Evolutionary conservation across 2,113 vertebrate genomes (phyloP), one percentile per base, ranked within the genome.

Genomic region (Toxotes jaculatrix): DNA sequence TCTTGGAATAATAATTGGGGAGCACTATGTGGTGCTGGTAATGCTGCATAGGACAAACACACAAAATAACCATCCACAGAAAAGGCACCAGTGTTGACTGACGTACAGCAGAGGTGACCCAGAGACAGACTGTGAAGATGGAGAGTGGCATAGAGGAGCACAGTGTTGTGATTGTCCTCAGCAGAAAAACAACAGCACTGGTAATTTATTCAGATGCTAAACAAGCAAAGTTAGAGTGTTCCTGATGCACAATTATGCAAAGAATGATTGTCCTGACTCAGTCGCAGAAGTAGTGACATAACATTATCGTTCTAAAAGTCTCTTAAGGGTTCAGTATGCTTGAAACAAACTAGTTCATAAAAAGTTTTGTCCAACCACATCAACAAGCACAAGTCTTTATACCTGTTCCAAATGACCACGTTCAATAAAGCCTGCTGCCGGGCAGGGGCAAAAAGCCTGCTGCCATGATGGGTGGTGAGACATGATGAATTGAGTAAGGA

Each of bases 1-100:
- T 56, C 45, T 69, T 51, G 67, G 9, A 69, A 38, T 59, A 38
- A 53, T 47, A 59, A 68, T 14, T 49, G 43, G 51, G 14, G 36
- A 60, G 13, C 4, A 17, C 0, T 66, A 64, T n/a, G 5, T 69
- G 38, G 51, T 11, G 34, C 32, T 45, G 34, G 47, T 47, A 55
- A 47, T 55, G 34, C 19, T 42, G 42, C 21, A 19, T 49, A 6
- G 31, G 14, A 49, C 42, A 71, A 38, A 40, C 31, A 53, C 36
- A 45, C 43, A n/a, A 17, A 68, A 32, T 59, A 66, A 55, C 40
- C 6, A 42, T 17, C 40, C 6, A 42, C n/a, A 51, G 43, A 45
- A 32, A 55, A 63, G 40, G 40, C 40, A 27, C 7, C 27, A 16
- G 3, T 45, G 31, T 5, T 17, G 5, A 66, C 40, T 47, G 55